phyloP scores from a whole-genome alignment of 2,888 invertebrate genomes.

The Drosophila kuntzei region DNA sequence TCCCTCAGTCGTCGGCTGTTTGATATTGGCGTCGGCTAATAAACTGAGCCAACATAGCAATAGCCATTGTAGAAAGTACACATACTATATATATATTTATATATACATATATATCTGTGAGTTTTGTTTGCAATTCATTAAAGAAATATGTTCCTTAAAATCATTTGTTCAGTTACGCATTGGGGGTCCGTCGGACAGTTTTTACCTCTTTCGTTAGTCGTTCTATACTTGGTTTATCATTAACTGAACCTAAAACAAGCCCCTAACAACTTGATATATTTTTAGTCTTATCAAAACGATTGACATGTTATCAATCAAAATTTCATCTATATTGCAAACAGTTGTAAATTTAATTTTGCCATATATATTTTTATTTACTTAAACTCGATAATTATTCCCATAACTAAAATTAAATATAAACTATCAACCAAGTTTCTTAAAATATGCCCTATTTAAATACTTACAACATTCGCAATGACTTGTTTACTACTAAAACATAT shows the following conservation, averaged over 20 bases:
- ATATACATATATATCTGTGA: constrained; percentile 4
- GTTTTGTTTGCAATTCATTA: constrained; percentile 53
- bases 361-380: not conserved
- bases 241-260: constrained; percentile 24
- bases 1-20: constrained; percentile 43
- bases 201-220: constrained; percentile 2
- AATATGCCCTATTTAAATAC: not conserved
- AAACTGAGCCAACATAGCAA: constrained; percentile 63
- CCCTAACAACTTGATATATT: constrained; percentile 32
- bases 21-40: constrained; percentile 66
- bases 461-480: no score
- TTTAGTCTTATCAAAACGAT: constrained; percentile 31
- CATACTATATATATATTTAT: constrained; percentile 7
- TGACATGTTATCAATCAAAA: constrained; percentile 16
- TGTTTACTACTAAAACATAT: not conserved
- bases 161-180: not conserved
- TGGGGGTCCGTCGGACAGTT: constrained; percentile 19
- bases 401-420: not conserved
- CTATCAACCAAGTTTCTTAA: not conserved
- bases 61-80: constrained; percentile 57
- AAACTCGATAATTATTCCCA: not conserved
- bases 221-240: constrained; percentile 6
- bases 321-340: not conserved
- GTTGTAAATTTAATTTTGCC: constrained; percentile 1
- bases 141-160: constrained; percentile 14